Percentiles rank a stretch among this genome's conserved stretches.
phyloP scores from a whole-genome alignment of 2,797 vertebrate species.

The Onychomys arenicola region DNA sequence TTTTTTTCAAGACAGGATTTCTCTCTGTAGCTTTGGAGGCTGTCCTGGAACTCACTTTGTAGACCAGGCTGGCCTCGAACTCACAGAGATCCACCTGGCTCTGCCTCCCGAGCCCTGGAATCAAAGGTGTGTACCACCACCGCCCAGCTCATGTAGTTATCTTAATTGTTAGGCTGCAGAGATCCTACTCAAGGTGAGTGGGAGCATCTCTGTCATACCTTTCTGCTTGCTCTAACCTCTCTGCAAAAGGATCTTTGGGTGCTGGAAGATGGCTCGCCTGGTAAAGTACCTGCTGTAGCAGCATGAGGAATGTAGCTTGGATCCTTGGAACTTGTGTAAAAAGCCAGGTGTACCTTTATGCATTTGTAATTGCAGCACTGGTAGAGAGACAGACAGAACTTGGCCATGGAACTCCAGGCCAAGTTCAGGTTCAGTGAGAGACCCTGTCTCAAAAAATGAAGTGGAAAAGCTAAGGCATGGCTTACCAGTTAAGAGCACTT shows the following conservation, averaged over 20 bases:
- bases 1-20: no score
- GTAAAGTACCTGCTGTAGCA: neutral
- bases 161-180: neutral
- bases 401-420: neutral
- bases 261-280: neutral
- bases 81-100: no score
- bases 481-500: neutral
- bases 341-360: neutral
- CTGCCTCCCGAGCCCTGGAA: no score
- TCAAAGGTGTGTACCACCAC: no score
- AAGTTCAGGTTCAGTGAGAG: neutral
- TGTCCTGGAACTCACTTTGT: no score
- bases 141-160: neutral
- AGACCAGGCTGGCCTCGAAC: no score
- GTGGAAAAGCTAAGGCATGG: neutral
- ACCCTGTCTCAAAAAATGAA: neutral
- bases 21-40: no score
- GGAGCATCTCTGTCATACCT: neutral
- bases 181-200: neutral
- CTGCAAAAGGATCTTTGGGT: neutral
- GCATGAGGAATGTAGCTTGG: neutral
- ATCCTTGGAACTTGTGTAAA: neutral
- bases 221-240: neutral
- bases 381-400: neutral
- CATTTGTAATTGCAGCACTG: neutral